Evolutionary conservation across 2,888 invertebrate genomes (phyloP), one percentile per base, ranked within the genome.

Genomic region (Ceratothoa steindachneri): DNA sequence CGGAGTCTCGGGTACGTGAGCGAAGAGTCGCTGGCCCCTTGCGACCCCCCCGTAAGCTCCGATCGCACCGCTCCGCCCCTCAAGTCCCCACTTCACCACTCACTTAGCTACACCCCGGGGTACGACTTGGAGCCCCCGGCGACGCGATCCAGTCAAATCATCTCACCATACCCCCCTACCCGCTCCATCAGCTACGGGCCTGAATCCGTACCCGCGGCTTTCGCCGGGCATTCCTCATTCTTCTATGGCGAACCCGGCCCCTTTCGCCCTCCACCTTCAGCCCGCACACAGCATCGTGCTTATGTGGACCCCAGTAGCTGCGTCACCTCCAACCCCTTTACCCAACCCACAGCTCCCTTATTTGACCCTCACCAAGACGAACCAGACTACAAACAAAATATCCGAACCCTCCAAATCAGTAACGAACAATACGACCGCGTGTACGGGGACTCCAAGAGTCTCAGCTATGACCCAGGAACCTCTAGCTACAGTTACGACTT

Each of bases 1-100:
- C 67, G 75, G 70, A 75, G 74, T 30, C 60, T 75, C 30, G 72
- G 74, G 74, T 76, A 74, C 51, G 77, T 74, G 65, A 74, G 69
- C 9, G 71, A 71, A 28, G 74, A 74, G 28, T 60, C 53, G 19
- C 55, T 65, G 5, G 41, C 65, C 4, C 65, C 71, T 1, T 53
- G 53, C 22, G 52, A 55, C 60, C 22, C 67, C 12, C 24, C 24
- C 3, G 60, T 22, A 7, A 24, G 12, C 12, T 60, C 60, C 1
- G 60, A 60, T 2, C n/a, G 1, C 22, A 24, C n/a, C 60, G 1
- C 22, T 2, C 24, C 60, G 1, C 60, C 2, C 24, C 27, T 60
- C 12, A 60, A 60, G 60, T 24, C 60, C 2, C 60, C 60, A 1
- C 60, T 60, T 60, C 60, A 60, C 24, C 60, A 60, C 3, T 60